Base-by-base conservation (phyloP, 2,113 vertebrate genomes). In the Mixornis gularis region DNA sequence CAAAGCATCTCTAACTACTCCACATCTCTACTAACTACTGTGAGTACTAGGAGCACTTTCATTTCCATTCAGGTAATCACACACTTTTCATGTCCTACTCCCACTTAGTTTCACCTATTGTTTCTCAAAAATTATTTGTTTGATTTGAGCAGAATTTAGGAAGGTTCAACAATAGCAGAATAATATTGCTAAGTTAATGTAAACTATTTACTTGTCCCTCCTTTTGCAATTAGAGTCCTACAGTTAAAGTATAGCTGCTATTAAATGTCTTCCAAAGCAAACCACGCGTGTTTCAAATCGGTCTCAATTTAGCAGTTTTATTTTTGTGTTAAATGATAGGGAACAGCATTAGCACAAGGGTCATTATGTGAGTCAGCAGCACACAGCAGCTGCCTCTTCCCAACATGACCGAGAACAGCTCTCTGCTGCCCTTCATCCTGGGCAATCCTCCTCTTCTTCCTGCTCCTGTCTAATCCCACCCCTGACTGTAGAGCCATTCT, bases 321-420 rank as follows among this genome's bases (percentile, higher is more conserved):
- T 96, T 95, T 96, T 90, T 93, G 79, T 72, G 82, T 92, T 87
- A 90, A 95, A 95, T 94, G 87, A 95, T 27, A 93, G 81, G 79
- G 94, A 91, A 91, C 66, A 70, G 70, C 90, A 82, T 64, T 89
- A 89, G 86, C 89, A 90, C 87, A 77, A 87, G 89, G 89, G 87
- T 90, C 95, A 93, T 95, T 93, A 95, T 2, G 1, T 92, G 92
- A 96, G 87, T 92, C 87, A 96, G 89, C 89, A 93, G 92, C 91
- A 92, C 17, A 1, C 3, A 0, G 91, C 4, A 8, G 30, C 65
- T 73, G 89, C 69, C 72, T 94, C 51, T 62, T 84, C 49, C 87
- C 71, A 56, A 16, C 56, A 66, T 13, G 43, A 30, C 71, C 55
- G 13, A 81, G 79, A 91, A 38, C 55, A 84, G 56, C 30, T 38